Conservation (phyloP, 2,113 vertebrate genomes). For the Burhinus bistriatus region DNA sequence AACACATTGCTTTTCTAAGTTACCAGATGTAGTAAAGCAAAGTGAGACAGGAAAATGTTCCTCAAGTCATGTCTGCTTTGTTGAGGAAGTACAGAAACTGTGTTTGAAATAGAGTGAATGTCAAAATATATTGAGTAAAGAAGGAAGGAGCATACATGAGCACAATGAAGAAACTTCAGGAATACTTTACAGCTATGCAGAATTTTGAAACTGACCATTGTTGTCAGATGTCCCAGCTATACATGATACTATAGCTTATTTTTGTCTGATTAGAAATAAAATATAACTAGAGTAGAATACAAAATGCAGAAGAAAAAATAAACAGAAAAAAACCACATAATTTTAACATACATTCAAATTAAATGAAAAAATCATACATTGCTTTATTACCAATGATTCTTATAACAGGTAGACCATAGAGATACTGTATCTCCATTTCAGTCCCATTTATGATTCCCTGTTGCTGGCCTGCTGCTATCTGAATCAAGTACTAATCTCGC, state of each 20-base stretch:
- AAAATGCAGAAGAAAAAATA: neutral
- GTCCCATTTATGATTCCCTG: neutral
- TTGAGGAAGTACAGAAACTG: neutral
- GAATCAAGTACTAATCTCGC: constrained; percentile 46
- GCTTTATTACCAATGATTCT: neutral
- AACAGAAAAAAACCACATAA: neutral
- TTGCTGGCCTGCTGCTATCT: neutral
- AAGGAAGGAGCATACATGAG: neutral
- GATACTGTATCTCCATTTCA: neutral
- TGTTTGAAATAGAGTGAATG: neutral
- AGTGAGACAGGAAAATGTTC: neutral
- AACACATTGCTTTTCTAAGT: neutral
- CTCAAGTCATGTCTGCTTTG: neutral
- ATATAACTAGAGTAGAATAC: neutral
- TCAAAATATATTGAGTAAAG: neutral
- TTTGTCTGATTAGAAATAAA: neutral
- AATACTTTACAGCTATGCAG: neutral
- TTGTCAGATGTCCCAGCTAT: neutral
- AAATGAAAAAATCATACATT: neutral
- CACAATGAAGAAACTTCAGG: neutral
- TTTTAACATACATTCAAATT: neutral
- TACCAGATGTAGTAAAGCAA: neutral
- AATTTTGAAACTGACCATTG: neutral
- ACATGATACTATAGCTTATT: neutral
- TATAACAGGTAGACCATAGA: neutral